Percentiles rank a stretch among this genome's conserved stretches.
phyloP scores from a whole-genome alignment of 2,888 invertebrate species.

The Eupelmus urozonus region DNA sequence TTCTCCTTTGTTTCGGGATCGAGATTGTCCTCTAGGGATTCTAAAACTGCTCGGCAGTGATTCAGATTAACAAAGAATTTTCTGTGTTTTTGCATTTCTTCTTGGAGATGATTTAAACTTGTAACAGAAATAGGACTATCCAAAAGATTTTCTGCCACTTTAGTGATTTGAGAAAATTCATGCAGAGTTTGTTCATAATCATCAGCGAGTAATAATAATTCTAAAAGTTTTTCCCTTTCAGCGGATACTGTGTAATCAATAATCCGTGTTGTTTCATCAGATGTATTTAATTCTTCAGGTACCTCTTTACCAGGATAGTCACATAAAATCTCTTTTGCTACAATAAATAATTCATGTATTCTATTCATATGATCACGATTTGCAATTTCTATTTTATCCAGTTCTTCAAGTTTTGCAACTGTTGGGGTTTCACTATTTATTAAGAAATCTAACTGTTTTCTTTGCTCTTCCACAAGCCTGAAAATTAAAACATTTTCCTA shows the following conservation, averaged over 20 bases:
- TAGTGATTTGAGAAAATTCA: slow-evolving; percentile 91
- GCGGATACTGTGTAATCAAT: slow-evolving; percentile 84
- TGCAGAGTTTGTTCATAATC: slow-evolving; percentile 93
- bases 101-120: slow-evolving; percentile 88
- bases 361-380: slow-evolving; percentile 83
- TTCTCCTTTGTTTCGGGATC: slow-evolving; percentile 88
- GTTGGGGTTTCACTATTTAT: slow-evolving; percentile 83
- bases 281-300: slow-evolving; percentile 83
- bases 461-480: slow-evolving; percentile 72
- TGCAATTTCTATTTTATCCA: slow-evolving; percentile 84
- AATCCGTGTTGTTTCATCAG: slow-evolving; percentile 84
- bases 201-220: slow-evolving; percentile 86
- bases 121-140: slow-evolving; percentile 87
- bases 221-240: slow-evolving; percentile 87
- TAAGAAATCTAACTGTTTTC: slow-evolving; percentile 79
- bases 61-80: slow-evolving; percentile 93
- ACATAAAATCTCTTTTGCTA: slow-evolving; percentile 82
- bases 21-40: slow-evolving; percentile 90
- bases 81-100: slow-evolving; percentile 92
- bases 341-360: slow-evolving; percentile 81
- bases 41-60: slow-evolving; percentile 90
- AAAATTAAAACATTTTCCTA: slow-evolving; percentile 41
- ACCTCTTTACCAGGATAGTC: slow-evolving; percentile 85
- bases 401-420: slow-evolving; percentile 82
- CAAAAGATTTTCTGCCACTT: slow-evolving; percentile 89